Evolutionary conservation across 2,113 vertebrate genomes (phyloP).

Genomic region (Chamaea fasciata): DNA sequence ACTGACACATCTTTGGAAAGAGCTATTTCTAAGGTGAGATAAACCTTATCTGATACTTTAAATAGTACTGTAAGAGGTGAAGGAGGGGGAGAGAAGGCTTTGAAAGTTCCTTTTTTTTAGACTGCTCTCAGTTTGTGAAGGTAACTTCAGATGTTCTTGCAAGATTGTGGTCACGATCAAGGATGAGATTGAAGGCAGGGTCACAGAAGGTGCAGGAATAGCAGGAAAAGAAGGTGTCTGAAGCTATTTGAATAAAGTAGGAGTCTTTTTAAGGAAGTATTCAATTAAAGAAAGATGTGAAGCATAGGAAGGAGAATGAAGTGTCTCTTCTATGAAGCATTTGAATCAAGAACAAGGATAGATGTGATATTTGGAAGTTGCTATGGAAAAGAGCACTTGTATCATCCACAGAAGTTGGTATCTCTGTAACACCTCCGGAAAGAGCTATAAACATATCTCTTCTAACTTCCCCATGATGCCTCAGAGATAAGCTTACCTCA

Average conservation of each 20-base stretch:
- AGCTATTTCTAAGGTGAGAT: background rate
- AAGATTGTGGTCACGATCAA: background rate
- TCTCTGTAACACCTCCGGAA: background rate
- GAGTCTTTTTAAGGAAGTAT: background rate
- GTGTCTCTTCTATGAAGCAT: background rate
- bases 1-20: background rate
- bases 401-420: background rate
- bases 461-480: background rate
- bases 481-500: background rate
- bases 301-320: background rate
- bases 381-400: background rate
- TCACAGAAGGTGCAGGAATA: background rate
- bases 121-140: background rate
- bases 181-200: background rate
- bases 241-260: background rate
- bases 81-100: background rate
- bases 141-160: background rate
- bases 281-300: background rate
- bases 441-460: background rate
- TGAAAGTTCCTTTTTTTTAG: background rate
- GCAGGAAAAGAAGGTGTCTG: background rate
- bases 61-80: background rate
- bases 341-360: background rate
- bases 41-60: background rate
- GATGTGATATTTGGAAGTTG: background rate